Evolutionary conservation across 2,888 invertebrate genomes (phyloP).

Genomic region (Vannuccia rotundouncinata): DNA sequence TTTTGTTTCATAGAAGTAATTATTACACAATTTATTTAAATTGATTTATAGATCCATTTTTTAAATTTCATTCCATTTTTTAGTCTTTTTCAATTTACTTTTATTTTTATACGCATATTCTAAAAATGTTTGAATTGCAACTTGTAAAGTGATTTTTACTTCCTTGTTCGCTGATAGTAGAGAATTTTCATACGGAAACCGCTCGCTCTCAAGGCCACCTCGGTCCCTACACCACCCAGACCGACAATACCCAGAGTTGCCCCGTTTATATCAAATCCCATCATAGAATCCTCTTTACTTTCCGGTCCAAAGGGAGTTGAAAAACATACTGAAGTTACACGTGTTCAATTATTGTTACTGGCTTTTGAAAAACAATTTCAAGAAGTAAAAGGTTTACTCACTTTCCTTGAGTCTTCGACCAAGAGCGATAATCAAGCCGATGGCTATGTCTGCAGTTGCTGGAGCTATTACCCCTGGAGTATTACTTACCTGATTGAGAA

Average conservation of each 20-base stretch:
- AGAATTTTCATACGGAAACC: constrained; percentile 34
- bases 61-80: too few relatives aligned
- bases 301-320: not conserved
- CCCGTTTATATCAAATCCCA: constrained; percentile 25
- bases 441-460: constrained; percentile 38
- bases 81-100: too few relatives aligned
- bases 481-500: constrained; percentile 35
- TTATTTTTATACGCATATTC: too few relatives aligned
- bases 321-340: not conserved
- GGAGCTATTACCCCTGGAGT: constrained; percentile 38
- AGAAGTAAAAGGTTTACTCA: not conserved
- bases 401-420: constrained; percentile 31
- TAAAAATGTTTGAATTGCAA: too few relatives aligned
- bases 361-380: not conserved
- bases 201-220: constrained; percentile 22
- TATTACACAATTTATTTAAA: not conserved
- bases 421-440: constrained; percentile 37
- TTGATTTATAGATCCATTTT: too few relatives aligned
- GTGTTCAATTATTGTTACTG: too few relatives aligned
- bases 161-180: constrained; percentile 29
- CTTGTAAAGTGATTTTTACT: too few relatives aligned
- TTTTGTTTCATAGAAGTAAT: not conserved
- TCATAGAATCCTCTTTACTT: not conserved
- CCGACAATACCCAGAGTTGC: constrained; percentile 38
- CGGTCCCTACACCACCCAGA: constrained; percentile 32